phyloP scores from a whole-genome alignment of 1,140 invertebrate genomes.

The Leptinotarsa undecemlineata region DNA sequence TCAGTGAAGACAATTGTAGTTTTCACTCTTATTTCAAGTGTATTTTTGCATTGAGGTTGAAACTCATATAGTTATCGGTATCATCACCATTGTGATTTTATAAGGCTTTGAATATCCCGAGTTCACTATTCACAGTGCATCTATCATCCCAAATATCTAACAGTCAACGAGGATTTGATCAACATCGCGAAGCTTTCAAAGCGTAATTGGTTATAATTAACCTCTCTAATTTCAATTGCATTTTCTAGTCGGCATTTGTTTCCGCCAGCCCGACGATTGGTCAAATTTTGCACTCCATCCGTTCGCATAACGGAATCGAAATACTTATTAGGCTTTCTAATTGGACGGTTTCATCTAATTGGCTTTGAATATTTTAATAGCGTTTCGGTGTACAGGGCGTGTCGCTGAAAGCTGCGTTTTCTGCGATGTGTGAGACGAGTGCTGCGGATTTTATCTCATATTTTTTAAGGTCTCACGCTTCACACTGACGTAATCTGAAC shows the following conservation, averaged over 20 bases:
- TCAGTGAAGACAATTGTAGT: too few species aligned
- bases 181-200: not conserved
- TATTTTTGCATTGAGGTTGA: too few species aligned
- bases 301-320: not conserved
- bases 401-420: not conserved
- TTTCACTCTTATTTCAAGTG: too few species aligned
- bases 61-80: too few species aligned
- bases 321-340: conserved; percentile 8
- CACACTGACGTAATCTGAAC: too few species aligned
- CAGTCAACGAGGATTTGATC: not conserved
- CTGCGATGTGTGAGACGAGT: too few species aligned
- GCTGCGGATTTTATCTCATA: too few species aligned
- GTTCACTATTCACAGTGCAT: too few species aligned
- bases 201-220: not conserved
- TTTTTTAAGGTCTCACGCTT: too few species aligned
- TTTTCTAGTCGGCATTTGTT: conserved; percentile 5
- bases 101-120: too few species aligned
- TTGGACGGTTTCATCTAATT: not conserved
- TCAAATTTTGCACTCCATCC: not conserved
- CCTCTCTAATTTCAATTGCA: conserved; percentile 5
- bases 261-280: not conserved
- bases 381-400: not conserved
- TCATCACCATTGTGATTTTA: too few species aligned
- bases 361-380: conserved; percentile 6
- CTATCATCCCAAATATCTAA: too few species aligned